Percentiles rank a stretch among this genome's conserved stretches.
Conservation (phyloP, 2,888 invertebrate species). For the Dastarcus helophoroides region DNA sequence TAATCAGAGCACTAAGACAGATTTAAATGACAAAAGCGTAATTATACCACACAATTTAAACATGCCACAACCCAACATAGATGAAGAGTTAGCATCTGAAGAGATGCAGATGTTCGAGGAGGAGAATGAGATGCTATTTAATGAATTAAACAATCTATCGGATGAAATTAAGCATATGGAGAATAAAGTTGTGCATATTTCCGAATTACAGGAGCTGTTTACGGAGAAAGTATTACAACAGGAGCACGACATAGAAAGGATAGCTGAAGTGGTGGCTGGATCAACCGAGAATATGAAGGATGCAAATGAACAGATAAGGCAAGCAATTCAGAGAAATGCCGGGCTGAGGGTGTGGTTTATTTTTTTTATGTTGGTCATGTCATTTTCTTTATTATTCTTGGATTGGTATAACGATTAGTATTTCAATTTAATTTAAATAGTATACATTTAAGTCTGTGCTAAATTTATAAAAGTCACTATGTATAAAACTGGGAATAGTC, state of each 20-base stretch:
- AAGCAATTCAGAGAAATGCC: conserved; percentile 95
- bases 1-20: conserved; percentile 3
- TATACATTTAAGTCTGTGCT: too few relatives aligned
- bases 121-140: conserved; percentile 79
- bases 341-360: conserved; percentile 88
- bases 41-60: conserved; percentile 25
- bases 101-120: conserved; percentile 88
- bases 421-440: too few relatives aligned
- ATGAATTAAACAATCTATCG: conserved; percentile 76
- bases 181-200: conserved; percentile 89
- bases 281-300: conserved; percentile 92
- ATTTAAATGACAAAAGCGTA: conserved; percentile 9
- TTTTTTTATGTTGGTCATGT: conserved; percentile 91
- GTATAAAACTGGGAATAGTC: too few relatives aligned
- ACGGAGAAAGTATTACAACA: conserved; percentile 92
- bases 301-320: conserved; percentile 93
- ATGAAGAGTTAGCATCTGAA: conserved; percentile 64
- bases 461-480: too few relatives aligned
- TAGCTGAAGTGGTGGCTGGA: conserved; percentile 78
- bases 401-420: conserved; percentile 94
- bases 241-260: conserved; percentile 84
- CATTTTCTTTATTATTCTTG: conserved; percentile 87
- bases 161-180: conserved; percentile 87
- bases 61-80: conserved; percentile 35
- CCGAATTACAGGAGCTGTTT: conserved; percentile 89